Base-by-base conservation (phyloP, 1,140 invertebrate species). In the Portunus trituberculatus region DNA sequence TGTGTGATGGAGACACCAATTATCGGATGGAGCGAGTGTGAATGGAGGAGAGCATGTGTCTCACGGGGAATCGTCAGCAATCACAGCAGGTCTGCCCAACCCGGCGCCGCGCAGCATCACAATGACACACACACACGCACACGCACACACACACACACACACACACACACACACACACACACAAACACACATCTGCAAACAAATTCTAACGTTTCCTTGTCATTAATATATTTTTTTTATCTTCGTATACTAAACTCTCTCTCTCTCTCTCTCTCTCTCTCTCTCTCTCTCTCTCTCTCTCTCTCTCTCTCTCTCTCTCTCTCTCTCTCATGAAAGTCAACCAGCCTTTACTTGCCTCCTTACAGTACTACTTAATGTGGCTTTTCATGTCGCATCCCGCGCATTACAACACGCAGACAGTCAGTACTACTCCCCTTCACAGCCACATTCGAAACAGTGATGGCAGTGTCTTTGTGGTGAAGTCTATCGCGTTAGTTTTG, bases 21-120 rank as follows among this genome's bases (percentile, higher is more conserved):
- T 25, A 39, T 86, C 28, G 83, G 31, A 88, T 32, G 10, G 25
- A 28, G 31, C 2, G 86, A 88, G 31, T 39, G 86, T 88, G 86
- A 88, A 88, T 88, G 86, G 86, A 46, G 28, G 83, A 86, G 45
- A 45, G 31, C 86, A 92, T 92, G 91, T 29, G 67, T 67, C 28
- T 32, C 67, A 86, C 45, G 32, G 82, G 83, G 67, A 16, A 45
- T 76, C 31, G 82, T 45, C 32, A 76, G 67, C 25, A 76, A 76
- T 76, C 67, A 76, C 67, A 7, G 67, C 67, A 76, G 67, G 67
- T 76, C 1, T 76, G 67, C 67, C 67, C 67, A 7, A 7, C 67
- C 67, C 67, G n/a, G 67, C 67, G 67, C 67, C 12, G 67, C 20
- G 67, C 67, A 76, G 67, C 67, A 76, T 76, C 67, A 76, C 67